Conservation (phyloP, 1,140 invertebrate species). For the Penaeus chinensis region DNA sequence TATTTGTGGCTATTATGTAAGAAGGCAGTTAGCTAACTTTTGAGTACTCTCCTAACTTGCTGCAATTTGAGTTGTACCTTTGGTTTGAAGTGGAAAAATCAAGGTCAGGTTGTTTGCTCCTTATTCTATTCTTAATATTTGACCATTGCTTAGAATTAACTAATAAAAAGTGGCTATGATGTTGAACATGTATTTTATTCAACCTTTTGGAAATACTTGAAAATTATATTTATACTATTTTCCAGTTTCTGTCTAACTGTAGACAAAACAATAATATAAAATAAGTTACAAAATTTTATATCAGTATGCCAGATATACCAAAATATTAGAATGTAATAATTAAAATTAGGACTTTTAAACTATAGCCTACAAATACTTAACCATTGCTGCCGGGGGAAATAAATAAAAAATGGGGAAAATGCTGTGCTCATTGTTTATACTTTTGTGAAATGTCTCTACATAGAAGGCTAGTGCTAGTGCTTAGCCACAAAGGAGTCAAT, state of each 20-base stretch:
- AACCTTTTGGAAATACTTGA: background rate
- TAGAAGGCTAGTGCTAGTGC: too few species aligned
- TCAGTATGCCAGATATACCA: too few species aligned
- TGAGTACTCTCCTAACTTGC: constrained; percentile 1
- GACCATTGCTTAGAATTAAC: constrained; percentile 44
- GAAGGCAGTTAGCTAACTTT: constrained; percentile 18
- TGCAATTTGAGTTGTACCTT: constrained; percentile 33
- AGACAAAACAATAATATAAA: too few species aligned
- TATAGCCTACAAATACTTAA: too few species aligned
- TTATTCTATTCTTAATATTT: constrained; percentile 45
- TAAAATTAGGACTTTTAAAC: too few species aligned
- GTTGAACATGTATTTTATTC: background rate
- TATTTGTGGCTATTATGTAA: constrained; percentile 19
- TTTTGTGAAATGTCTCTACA: too few species aligned
- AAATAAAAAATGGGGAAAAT: too few species aligned
- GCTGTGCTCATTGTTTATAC: too few species aligned
- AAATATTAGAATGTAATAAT: too few species aligned
- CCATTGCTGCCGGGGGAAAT: too few species aligned
- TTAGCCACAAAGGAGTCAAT: too few species aligned
- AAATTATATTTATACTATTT: background rate
- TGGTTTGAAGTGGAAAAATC: constrained; percentile 41
- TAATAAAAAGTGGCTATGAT: constrained; percentile 45
- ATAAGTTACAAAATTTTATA: too few species aligned
- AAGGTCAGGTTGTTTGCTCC: constrained; percentile 45
- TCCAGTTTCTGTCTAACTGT: background rate